Evolutionary conservation across 2,797 vertebrate species (phyloP).

Genomic region (Pseudochaenichthys georgianus): DNA sequence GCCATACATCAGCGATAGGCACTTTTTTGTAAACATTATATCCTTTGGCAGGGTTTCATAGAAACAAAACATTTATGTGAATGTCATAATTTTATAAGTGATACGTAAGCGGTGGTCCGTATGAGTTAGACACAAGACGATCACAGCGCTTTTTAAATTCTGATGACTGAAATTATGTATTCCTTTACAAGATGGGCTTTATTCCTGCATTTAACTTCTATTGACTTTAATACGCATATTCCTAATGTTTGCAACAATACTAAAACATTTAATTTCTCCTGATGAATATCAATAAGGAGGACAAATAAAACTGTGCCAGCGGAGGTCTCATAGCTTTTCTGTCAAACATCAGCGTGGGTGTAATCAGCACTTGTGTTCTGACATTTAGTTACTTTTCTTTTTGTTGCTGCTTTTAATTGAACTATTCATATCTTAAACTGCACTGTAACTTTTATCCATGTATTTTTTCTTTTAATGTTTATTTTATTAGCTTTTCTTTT

Average conservation of each 20-base stretch:
- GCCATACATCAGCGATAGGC: slow-evolving; percentile 60
- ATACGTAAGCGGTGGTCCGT: slow-evolving; percentile 54
- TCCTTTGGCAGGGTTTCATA: slow-evolving; percentile 41
- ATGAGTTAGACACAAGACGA: slow-evolving; percentile 33
- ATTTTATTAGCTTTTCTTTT: too few relatives aligned
- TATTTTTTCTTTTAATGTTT: too few relatives aligned
- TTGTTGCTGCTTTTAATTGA: too few relatives aligned
- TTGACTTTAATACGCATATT: slow-evolving; percentile 35
- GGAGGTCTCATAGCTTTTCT: slow-evolving; percentile 48
- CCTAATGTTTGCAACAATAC: slow-evolving; percentile 26
- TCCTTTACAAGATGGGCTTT: slow-evolving; percentile 6
- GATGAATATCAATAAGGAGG: slow-evolving; percentile 56
- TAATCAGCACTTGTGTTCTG: slow-evolving; percentile 35
- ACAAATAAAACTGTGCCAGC: slow-evolving; percentile 46
- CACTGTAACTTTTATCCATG: too few relatives aligned
- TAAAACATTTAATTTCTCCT: slow-evolving; percentile 25
- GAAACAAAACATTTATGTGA: slow-evolving; percentile 44
- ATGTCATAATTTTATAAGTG: slow-evolving; percentile 58
- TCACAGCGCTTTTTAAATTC: slow-evolving; percentile 12
- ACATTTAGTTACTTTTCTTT: slow-evolving; percentile 16
- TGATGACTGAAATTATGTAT: slow-evolving; percentile 26
- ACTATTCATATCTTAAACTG: too few relatives aligned
- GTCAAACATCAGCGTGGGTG: slow-evolving; percentile 49
- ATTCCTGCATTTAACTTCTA: slow-evolving; percentile 11
- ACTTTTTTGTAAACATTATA: slow-evolving; percentile 24